Evolutionary conservation across 2,113 vertebrate genomes (phyloP).

Genomic region (Aythya baeri): DNA sequence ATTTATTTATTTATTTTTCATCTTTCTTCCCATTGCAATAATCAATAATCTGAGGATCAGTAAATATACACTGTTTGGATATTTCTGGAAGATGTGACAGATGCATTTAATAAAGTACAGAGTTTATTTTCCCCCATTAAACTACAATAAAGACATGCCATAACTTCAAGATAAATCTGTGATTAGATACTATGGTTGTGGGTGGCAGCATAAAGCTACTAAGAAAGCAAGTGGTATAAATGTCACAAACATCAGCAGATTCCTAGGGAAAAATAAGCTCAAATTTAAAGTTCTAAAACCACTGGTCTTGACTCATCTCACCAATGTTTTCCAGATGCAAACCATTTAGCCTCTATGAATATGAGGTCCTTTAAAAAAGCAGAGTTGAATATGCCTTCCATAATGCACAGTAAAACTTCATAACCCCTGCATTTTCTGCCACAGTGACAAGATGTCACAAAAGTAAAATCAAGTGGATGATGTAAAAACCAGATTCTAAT

Average conservation of each 20-base stretch:
- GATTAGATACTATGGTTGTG: constrained; percentile 10
- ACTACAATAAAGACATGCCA: background rate
- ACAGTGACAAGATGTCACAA: background rate
- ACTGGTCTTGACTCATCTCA: constrained; percentile 33
- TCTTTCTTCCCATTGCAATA: background rate
- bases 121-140: background rate
- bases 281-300: constrained; percentile 27
- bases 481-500: background rate
- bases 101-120: background rate
- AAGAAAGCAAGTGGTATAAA: constrained; percentile 47
- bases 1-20: background rate
- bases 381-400: background rate
- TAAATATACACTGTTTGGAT: background rate
- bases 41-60: background rate
- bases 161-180: constrained; percentile 26
- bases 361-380: background rate
- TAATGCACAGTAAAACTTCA: background rate
- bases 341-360: background rate
- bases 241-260: constrained; percentile 56
- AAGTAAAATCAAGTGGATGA: background rate
- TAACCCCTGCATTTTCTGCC: background rate
- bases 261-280: background rate
- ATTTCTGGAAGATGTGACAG: background rate
- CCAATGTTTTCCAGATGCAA: constrained; percentile 42
- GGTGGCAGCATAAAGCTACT: background rate